phyloP scores from a whole-genome alignment of 2,888 invertebrate species.

The Chaetogeoica ovagalla region DNA sequence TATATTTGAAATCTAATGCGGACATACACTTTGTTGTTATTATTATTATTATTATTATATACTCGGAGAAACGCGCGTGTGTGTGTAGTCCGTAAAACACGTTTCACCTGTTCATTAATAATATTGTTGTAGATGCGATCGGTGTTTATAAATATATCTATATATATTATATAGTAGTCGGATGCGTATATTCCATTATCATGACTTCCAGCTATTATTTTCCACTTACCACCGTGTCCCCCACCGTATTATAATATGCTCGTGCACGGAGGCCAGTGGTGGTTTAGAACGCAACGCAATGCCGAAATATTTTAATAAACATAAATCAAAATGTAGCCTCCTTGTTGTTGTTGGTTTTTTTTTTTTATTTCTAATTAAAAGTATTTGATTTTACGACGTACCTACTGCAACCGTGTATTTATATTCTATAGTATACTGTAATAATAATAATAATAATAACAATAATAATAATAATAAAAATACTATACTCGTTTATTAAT shows the following conservation, averaged over 20 bases:
- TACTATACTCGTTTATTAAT: too few relatives aligned
- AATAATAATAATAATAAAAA: too few relatives aligned
- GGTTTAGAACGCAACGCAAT: background rate
- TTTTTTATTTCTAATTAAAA: conserved; percentile 15
- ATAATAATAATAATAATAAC: too few relatives aligned
- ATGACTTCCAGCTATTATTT: conserved; percentile 50
- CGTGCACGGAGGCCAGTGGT: background rate
- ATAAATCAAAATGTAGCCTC: conserved; percentile 40
- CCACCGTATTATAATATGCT: background rate
- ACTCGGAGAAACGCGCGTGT: background rate
- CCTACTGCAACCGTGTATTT: too few relatives aligned
- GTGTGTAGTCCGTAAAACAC: conserved; percentile 27
- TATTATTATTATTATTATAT: background rate
- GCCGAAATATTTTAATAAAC: conserved; percentile 38
- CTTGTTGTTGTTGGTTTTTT: background rate
- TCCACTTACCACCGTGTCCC: conserved; percentile 41
- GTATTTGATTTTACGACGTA: background rate
- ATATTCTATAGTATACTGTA: too few relatives aligned
- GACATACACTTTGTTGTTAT: background rate
- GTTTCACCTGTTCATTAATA: conserved; percentile 50
- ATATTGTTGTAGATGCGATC: conserved; percentile 41
- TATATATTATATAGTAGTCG: conserved; percentile 24
- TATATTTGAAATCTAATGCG: background rate
- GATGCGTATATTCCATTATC: conserved; percentile 24
- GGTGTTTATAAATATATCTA: background rate